Percentiles rank a stretch among this genome's conserved stretches.
Conservation (phyloP, 1,140 invertebrate species). For the Philopotamus ludificatus region DNA sequence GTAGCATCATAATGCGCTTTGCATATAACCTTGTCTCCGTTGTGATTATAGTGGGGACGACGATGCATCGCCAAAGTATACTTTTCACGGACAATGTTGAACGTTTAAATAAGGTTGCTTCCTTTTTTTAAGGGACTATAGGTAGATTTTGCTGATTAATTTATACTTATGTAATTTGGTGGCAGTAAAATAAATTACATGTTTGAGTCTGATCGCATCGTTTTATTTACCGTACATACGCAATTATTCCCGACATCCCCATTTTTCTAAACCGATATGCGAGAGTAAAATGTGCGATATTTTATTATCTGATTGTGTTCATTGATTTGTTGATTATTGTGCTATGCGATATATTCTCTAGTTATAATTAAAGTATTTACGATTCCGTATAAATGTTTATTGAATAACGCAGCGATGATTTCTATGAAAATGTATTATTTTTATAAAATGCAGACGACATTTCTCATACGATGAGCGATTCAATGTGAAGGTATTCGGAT, state of each 20-base stretch:
- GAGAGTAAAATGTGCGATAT: neutral
- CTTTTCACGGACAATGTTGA: constrained; percentile 1
- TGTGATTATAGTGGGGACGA: no score
- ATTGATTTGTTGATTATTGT: neutral
- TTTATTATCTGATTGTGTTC: no score
- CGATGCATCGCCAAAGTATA: constrained; percentile 1
- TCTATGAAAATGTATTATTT: no score
- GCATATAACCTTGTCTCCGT: no score
- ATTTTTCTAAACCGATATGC: neutral
- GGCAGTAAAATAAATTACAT: constrained; percentile 26
- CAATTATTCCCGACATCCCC: neutral
- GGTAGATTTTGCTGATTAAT: constrained; percentile 23
- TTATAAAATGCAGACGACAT: no score
- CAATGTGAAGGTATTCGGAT: no score
- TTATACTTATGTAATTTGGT: constrained; percentile 24
- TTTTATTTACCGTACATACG: neutral
- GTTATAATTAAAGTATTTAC: no score
- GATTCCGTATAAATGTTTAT: no score
- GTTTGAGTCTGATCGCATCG: neutral
- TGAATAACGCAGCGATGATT: no score
- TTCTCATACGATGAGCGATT: no score
- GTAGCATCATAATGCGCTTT: no score
- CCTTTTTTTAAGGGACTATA: constrained; percentile 18
- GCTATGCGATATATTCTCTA: no score
- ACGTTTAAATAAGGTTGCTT: constrained; percentile 16